Base-by-base conservation (phyloP, 2,113 vertebrate species). In the Syrmaticus mikado region DNA sequence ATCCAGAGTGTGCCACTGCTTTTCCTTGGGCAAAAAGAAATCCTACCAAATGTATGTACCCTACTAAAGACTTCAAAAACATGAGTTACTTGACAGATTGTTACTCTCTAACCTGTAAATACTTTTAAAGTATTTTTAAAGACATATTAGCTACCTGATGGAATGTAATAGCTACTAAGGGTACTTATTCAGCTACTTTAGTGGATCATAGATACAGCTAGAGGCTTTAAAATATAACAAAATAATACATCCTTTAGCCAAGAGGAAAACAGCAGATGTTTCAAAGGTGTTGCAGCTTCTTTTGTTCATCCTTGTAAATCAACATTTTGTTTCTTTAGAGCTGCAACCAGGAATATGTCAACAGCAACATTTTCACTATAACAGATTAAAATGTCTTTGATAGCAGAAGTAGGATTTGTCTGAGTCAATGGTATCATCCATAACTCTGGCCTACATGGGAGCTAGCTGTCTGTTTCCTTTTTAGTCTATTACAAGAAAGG, bases 71-170 rank as follows among this genome's bases (percentile, higher is more conserved):
- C 40, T 83, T 91, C 52, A 86, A 84, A 89, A 95, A 82, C 67
- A 62, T n/a, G 62, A 88, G 83, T 92, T 92, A 38, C 50, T 67
- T 89, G 67, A 87, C 66, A 89, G 60, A 91, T 84, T 90, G 41
- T 94, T 93, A 64, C 46, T 94, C 57, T 92, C n/a, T 87, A 77
- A 24, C 64, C 36, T 67, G 38, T 93, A 91, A 94, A 91, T 81
- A 92, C 8, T 85, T 87, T 85, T 43, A 91, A 79, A 89, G 41
- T 74, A 75, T 82, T 94, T 95, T 91, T 3, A 88, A 96, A 96
- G 78, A 72, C 50, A 4, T 83, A 81, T 88, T 90, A 96, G 32
- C 48, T 92, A 85, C 79, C 46, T 65, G 79, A 57, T 68, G 88
- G 45, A 85, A 71, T 55, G 45, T 38, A 89, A 64, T 92, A 93